Conservation (phyloP, 1,140 invertebrate genomes). For the Saccostrea echinata region DNA sequence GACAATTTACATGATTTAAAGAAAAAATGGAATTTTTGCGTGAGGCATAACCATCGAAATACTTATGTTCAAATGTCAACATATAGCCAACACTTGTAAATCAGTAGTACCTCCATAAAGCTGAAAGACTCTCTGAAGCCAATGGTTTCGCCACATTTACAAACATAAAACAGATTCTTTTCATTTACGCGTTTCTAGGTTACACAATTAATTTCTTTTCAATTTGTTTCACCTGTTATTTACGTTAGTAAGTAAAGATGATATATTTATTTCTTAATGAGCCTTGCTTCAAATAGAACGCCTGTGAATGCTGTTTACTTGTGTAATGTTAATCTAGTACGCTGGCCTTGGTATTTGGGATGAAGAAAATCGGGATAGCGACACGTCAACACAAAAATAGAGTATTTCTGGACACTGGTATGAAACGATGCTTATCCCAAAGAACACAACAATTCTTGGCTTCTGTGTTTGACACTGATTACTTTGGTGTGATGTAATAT, state of each 20-base stretch:
- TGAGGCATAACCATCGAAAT: neutral
- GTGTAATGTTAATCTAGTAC: neutral
- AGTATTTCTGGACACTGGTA: neutral
- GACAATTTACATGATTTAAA: no score
- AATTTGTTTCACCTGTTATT: neutral
- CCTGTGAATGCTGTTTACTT: neutral
- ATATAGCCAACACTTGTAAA: neutral
- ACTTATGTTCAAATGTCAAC: neutral
- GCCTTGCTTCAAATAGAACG: no score
- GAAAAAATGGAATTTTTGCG: no score
- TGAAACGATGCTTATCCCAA: neutral
- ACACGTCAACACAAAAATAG: neutral
- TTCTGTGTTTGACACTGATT: neutral
- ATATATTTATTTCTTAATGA: neutral
- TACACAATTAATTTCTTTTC: neutral
- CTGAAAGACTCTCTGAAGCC: neutral
- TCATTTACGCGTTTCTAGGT: neutral
- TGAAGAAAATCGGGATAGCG: neutral
- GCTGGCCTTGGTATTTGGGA: neutral
- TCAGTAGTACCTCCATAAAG: neutral
- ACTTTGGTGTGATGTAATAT: neutral
- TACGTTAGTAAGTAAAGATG: neutral
- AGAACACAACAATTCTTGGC: neutral
- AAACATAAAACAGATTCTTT: slow-evolving; percentile 4
- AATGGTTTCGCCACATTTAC: neutral